Conservation (phyloP, 2,888 invertebrate species). For the Eristalinus aeneus region DNA sequence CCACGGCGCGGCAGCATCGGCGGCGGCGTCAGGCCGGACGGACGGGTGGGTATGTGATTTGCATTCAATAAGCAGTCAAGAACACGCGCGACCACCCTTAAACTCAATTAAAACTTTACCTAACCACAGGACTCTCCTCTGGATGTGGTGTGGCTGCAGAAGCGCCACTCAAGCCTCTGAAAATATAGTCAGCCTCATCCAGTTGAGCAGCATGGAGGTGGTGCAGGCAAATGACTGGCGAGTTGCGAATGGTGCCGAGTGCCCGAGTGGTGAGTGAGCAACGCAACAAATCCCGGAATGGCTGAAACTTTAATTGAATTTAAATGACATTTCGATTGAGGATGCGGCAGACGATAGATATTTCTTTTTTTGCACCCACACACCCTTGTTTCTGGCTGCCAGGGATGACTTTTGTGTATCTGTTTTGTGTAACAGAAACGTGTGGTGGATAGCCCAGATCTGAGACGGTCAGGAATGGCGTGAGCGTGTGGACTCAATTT, state of each 20-base stretch:
- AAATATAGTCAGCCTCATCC: background rate
- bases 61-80: constrained; percentile 71
- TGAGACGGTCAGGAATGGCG: constrained; percentile 33
- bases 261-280: constrained; percentile 15
- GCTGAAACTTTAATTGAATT: constrained; percentile 70
- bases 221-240: background rate
- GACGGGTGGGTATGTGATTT: constrained; percentile 61
- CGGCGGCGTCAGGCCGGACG: background rate
- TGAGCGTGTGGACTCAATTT: constrained; percentile 60
- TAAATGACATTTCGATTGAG: constrained; percentile 70
- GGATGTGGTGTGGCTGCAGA: constrained; percentile 28
- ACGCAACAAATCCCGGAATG: constrained; percentile 59
- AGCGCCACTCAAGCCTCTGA: constrained; percentile 4
- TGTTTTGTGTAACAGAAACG: constrained; percentile 9
- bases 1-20: background rate
- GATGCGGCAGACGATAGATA: constrained; percentile 38
- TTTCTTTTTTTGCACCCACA: background rate
- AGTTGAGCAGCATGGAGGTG: background rate
- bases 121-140: constrained; percentile 59
- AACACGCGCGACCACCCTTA: constrained; percentile 71
- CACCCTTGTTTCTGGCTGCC: background rate
- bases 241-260: background rate
- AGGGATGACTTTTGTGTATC: constrained; percentile 8
- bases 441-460: constrained; percentile 39
- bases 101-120: constrained; percentile 71